Evolutionary conservation across 2,113 vertebrate genomes (phyloP).

Genomic region (Lathamus discolor): DNA sequence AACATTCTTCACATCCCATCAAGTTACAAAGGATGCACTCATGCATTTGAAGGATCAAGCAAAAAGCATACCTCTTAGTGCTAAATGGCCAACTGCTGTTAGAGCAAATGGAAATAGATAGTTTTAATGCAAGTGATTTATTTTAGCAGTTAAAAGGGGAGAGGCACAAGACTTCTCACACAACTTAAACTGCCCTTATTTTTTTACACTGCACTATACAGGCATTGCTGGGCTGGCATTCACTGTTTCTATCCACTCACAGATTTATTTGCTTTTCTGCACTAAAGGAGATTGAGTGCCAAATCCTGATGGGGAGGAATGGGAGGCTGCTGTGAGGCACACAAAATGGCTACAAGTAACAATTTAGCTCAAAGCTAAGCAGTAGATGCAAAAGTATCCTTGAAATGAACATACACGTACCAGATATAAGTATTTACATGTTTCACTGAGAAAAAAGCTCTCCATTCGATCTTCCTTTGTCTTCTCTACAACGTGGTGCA

Average conservation of each 20-base stretch:
- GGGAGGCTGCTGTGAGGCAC: background rate
- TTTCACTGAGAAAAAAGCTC: constrained; percentile 99
- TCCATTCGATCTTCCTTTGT: constrained; percentile 99
- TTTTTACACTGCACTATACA: background rate
- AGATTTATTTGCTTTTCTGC: background rate
- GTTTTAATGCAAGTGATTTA: background rate
- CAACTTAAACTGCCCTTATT: background rate
- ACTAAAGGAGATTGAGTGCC: background rate
- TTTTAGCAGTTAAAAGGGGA: background rate
- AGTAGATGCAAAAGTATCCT: background rate
- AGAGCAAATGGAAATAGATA: background rate
- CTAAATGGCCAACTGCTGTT: background rate
- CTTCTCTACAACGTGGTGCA: constrained; percentile 97
- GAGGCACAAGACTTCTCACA: background rate
- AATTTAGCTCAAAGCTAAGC: background rate
- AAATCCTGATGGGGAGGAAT: background rate
- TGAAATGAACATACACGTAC: constrained; percentile 65
- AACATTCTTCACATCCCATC: background rate
- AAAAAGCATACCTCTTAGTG: background rate
- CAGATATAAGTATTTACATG: constrained; percentile 97
- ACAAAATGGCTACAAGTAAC: background rate
- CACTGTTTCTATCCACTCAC: background rate
- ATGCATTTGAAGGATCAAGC: background rate
- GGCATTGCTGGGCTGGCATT: background rate
- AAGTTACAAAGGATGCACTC: fast-evolving